A percentile compares a stretch with the other conserved stretches of the same genome.
Conservation (phyloP, 2,113 vertebrate genomes). For the Silurus meridionalis region DNA sequence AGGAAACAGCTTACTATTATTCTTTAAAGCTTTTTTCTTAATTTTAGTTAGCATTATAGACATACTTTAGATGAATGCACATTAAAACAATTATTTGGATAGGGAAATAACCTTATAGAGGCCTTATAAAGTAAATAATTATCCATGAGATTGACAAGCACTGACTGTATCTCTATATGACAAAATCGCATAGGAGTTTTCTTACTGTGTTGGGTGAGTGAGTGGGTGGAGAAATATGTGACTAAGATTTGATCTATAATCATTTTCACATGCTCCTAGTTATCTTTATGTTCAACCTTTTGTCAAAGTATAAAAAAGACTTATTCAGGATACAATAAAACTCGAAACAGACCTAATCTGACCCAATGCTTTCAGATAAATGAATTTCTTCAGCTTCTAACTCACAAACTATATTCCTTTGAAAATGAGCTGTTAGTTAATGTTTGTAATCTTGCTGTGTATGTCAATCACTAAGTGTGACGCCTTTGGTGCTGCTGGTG, state of each 20-base stretch:
- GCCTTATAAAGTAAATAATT: not conserved
- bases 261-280: not conserved
- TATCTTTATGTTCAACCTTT: not conserved
- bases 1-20: not conserved
- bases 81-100: not conserved
- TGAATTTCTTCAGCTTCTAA: not conserved
- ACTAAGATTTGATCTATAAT: not conserved
- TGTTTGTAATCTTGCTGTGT: slow-evolving; percentile 25
- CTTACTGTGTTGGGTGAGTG: not conserved
- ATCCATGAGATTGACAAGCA: not conserved
- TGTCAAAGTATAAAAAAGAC: not conserved
- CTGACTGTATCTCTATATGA: not conserved
- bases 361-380: not conserved
- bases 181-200: not conserved
- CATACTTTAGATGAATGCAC: not conserved
- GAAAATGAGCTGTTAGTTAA: slow-evolving; percentile 31
- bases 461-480: slow-evolving; percentile 33
- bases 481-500: not conserved
- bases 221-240: not conserved
- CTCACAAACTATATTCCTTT: slow-evolving; percentile 19
- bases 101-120: not conserved
- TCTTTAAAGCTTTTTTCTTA: not conserved
- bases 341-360: not conserved
- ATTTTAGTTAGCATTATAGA: not conserved
- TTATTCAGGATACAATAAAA: not conserved